Base-by-base conservation (phyloP, 2,113 vertebrate species). In the Pluvianellus socialis region DNA sequence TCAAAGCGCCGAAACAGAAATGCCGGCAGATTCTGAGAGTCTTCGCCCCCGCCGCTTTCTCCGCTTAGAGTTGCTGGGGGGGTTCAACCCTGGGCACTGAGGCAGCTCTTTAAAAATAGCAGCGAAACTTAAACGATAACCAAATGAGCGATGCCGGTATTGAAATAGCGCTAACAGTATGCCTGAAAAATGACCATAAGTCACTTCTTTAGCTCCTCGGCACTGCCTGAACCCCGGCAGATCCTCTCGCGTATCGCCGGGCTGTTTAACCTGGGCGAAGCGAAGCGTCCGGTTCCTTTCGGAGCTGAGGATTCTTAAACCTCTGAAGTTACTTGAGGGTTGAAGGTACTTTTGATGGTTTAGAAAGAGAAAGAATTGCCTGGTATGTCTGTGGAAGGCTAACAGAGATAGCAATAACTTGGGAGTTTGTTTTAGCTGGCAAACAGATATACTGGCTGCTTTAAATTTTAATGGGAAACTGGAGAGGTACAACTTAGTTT, bases 21-120 rank as follows among this genome's bases (percentile, higher is more conserved):
- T 1, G 28, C 49, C 35, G 3, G 2, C 63, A 10, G 0, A 47
- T 35, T 50, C 45, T 1, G 6, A 0, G 6, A 0, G 1, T 38
- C 66, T 3, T 21, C 32, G 2, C 49, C 14, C 58, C 10, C 1
- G 3, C 67, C 0, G 73, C 56, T 66, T 50, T 24, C 62, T 79
- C 2, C 38, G 50, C 70, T 70, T 66, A n/a, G 66, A 68, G 61
- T 3, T 40, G 24, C 3, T 49, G 81, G 30, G 62, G 62, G 44
- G 53, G 66, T 28, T 50, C 59, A 28, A 4, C 55, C 66, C 74
- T 2, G 4, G 30, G 5, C 16, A 0, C 22, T 15, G 3, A 52
- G 17, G 55, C 61, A 2, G 18, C 22, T 65, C 68, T 62, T 86
- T 68, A 53, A 91, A 92, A 92, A 86, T 24, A 86, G 68, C 68